These are phyloP conservation scores for Lophura nycthemera DNA, from an alignment of 2,113 vertebrate species.

Conservation along the genomic window DNA sequence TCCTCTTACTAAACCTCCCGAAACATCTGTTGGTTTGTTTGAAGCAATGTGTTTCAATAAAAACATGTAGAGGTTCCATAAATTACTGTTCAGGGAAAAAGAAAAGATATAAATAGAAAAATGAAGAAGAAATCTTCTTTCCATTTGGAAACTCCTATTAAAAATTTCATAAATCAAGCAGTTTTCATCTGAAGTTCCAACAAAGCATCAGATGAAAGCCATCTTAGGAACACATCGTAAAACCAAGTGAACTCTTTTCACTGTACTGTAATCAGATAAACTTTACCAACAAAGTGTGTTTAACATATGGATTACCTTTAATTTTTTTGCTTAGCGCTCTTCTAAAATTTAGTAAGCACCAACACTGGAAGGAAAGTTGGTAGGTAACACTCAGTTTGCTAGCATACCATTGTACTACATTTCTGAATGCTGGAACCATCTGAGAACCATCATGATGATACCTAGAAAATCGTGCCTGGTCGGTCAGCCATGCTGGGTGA, in stretches of 20 bases:
- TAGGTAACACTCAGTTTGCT: not conserved
- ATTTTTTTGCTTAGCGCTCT: not conserved
- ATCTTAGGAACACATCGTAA: not conserved
- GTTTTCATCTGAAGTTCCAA: not conserved
- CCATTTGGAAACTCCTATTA: not conserved
- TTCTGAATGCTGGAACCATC: fast-evolving
- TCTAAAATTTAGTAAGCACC: not conserved
- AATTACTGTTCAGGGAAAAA: not conserved
- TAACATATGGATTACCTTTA: not conserved
- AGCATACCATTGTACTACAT: not conserved
- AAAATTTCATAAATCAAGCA: not conserved
- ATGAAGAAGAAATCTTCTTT: not conserved
- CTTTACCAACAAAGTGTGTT: not conserved
- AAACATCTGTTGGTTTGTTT: not conserved
- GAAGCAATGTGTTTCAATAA: not conserved
- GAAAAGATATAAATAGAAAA: not conserved
- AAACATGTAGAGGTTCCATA: not conserved
- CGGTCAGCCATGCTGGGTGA: fast-evolving
- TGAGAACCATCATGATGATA: not conserved
- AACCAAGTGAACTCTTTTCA: not conserved
- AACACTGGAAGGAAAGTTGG: not conserved
- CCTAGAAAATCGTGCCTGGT: fast-evolving
- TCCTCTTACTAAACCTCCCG: not conserved
- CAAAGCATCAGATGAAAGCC: not conserved
- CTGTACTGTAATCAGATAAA: not conserved